Base-by-base conservation (phyloP, 2,113 vertebrate genomes). In the Syngnathus floridae region DNA sequence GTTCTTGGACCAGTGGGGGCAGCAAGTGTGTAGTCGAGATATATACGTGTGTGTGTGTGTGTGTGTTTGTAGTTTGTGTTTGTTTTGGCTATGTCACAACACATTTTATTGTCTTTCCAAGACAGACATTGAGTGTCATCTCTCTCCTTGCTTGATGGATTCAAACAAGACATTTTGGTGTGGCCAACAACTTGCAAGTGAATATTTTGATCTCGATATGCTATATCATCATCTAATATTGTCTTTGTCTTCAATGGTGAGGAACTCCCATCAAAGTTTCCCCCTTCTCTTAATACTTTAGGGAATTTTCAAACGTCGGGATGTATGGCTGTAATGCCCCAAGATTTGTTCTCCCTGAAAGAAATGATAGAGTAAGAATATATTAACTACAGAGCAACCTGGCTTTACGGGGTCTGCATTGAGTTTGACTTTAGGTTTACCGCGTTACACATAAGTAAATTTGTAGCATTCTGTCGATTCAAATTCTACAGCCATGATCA, bases 311-410 rank as follows among this genome's bases (percentile, higher is more conserved):
- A 99, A 98, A 96, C 97, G 95, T 92, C 97, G 96, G 95, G 97
- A 96, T 95, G 95, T 98, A 93, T 99, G 94, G 97, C 97, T 98
- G 97, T 98, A 98, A 99, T 97, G 95, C 95, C 96, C 97, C 97
- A 98, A 97, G 95, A 98, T 96, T 97, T 98, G 97, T 99, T 99
- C 97, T 98, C 97, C 97, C 97, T 99, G 97, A 95, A 99, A 99
- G 94, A 99, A 98, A 99, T 92, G 92, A 98, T 99, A 99, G 89
- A 92, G 97, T 98, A 97, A 99, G 92, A 99, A 97, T 96, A 95
- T 96, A 99, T 99, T 99, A 99, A 98, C 96, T 99, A 97, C 97
- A 98, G 95, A 97, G 94, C 94, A 98, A 97, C 95, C 93, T 94
- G 94, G 93, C 90, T 94, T 96, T 93, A 93, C 78, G 88, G 93